Conservation (phyloP, 2,113 vertebrate species). For the Bufo bufo region DNA sequence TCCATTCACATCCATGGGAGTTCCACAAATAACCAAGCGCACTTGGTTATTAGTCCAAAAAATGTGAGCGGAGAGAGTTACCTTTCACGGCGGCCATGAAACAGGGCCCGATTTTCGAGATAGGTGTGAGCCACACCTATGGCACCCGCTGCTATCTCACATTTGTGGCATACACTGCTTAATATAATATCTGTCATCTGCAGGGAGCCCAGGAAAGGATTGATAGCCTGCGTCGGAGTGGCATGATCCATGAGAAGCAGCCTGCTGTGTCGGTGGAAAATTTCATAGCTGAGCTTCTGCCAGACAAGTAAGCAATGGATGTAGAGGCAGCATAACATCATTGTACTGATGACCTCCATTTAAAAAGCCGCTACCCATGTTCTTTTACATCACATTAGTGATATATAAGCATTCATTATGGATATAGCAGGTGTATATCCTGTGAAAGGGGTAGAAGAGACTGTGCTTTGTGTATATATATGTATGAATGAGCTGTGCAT, state of each 20-base stretch:
- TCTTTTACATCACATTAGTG: background rate
- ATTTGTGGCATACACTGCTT: background rate
- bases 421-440: background rate
- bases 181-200: conserved; percentile 9
- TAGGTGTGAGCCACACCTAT: no score
- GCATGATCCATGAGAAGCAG: conserved; percentile 92
- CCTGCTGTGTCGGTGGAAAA: conserved; percentile 91
- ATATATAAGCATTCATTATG: background rate
- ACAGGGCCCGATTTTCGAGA: no score
- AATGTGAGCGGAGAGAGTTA: no score
- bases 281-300: conserved; percentile 95
- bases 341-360: background rate
- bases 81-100: no score
- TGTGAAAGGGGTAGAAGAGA: background rate
- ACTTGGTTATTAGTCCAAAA: no score
- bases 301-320: conserved; percentile 85
- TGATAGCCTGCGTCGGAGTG: conserved; percentile 83
- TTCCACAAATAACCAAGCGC: no score
- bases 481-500: background rate
- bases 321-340: background rate
- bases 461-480: background rate
- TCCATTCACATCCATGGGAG: no score
- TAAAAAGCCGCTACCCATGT: background rate
- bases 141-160: no score
- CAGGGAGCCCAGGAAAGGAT: conserved; percentile 97